Base-by-base conservation (phyloP, 37 sponge, comb jelly and placozoan species). In the Spongilla lacustris region DNA sequence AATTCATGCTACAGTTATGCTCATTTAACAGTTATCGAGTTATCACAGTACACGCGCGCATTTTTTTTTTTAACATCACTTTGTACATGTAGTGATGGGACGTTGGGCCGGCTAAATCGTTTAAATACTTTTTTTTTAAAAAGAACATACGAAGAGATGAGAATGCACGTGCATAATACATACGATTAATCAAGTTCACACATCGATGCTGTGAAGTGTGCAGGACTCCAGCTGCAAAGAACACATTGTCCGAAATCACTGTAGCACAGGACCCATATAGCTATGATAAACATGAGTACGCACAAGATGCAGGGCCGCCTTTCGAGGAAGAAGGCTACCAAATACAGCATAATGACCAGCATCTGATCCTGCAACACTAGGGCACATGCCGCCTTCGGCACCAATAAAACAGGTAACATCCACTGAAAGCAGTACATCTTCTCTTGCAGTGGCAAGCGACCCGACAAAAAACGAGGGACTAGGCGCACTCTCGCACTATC, bases 351-450 rank as follows among this genome's bases (percentile, higher is more conserved):
- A 36, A 96, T 84, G 31, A 96, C 87, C 4, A 94, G 33, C 78
- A 91, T 87, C 77, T 98, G 98, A 48, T 95, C 96, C 67, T 93
- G 92, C 32, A 87, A 31, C 31, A 95, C 75, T 29, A 98, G 79
- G 14, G 93, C 91, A 67, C 91, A 90, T 23, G 87, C 87, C 36
- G 98, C 89, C 74, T 91, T 93, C 67, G 98, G 98, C 0, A 98
- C 73, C 48, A 98, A 79, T 22, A 98, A 85, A n/a, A 98, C 86
- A 17, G 98, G 98, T 17, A 98, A 79, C 74, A 98, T 92, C 98
- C 98, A 98, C 69, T 98, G 98, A 36, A 98, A 81, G 50, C 98
- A 98, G 76, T 98, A 95, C 98, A 98, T 98, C 34, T 67, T 80
- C 28, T 33, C 13, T 17, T 58, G 58, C 19, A 14, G 19, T 19